These are phyloP conservation scores for Crotalus tigris DNA, from an alignment of 2,113 vertebrate genomes.

Conservation along the genomic window DNA sequence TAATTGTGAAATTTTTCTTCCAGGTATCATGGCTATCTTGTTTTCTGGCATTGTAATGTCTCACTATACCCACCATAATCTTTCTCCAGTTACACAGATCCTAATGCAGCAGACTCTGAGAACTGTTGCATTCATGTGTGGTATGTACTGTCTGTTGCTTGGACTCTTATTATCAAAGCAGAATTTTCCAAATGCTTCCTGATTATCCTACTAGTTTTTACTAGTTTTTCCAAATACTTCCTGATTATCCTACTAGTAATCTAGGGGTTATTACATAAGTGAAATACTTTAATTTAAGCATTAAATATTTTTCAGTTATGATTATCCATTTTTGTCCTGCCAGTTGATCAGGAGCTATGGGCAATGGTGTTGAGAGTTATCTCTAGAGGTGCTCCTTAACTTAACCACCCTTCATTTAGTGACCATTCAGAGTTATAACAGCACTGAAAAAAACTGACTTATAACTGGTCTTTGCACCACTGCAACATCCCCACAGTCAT, in stretches of 20 bases:
- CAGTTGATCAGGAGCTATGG: background rate
- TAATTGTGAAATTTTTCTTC: background rate
- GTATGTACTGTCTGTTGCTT: constrained; percentile 69
- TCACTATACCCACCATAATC: constrained; percentile 97
- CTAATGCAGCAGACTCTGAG: constrained; percentile 98
- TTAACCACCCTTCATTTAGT: background rate
- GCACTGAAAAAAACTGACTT: background rate
- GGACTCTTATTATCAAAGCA: background rate
- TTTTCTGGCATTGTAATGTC: constrained; percentile 99
- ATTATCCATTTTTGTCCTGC: background rate
- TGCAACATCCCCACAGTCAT: background rate
- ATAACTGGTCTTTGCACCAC: background rate
- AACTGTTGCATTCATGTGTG: constrained; percentile 95
- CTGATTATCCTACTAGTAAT: background rate
- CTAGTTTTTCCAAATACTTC: background rate
- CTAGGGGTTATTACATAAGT: background rate
- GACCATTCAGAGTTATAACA: background rate
- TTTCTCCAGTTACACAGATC: constrained; percentile 97
- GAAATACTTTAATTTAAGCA: background rate
- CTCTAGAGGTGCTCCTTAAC: background rate
- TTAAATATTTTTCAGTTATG: background rate
- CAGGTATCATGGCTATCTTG: constrained; percentile 98
- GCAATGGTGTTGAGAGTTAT: background rate
- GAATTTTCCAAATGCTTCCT: background rate
- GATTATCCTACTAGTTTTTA: background rate